Conservation (phyloP, 2,888 invertebrate genomes). For the Lithophane semibrunnea region DNA sequence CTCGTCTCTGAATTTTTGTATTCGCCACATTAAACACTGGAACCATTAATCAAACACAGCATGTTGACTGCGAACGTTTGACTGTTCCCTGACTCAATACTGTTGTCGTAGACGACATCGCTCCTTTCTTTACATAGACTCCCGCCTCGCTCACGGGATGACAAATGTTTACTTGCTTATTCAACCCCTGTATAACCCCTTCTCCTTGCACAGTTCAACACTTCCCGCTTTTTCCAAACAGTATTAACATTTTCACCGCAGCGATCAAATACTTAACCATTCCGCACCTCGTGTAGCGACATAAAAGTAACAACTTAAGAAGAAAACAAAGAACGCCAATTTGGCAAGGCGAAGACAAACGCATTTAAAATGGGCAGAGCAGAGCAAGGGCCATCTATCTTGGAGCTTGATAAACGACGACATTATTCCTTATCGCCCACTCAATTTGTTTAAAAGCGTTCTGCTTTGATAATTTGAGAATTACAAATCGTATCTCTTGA, state of each 20-base stretch:
- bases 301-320: conserved; percentile 82
- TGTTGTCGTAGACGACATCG: conserved; percentile 61
- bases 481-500: conserved; percentile 89
- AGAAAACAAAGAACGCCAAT: conserved; percentile 88
- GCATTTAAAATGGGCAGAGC: conserved; percentile 90
- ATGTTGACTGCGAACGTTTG: conserved; percentile 51
- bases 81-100: conserved; percentile 64
- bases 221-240: conserved; percentile 67
- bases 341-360: conserved; percentile 90
- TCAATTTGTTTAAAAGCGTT: conserved; percentile 91
- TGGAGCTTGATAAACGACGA: conserved; percentile 90
- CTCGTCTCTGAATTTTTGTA: conserved; percentile 49
- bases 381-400: conserved; percentile 89
- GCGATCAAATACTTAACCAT: conserved; percentile 71
- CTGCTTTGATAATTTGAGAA: conserved; percentile 90
- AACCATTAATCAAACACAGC: conserved; percentile 65
- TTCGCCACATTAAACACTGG: conserved; percentile 59
- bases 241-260: conserved; percentile 68
- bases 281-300: conserved; percentile 68
- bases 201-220: conserved; percentile 72
- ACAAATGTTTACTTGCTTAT: conserved; percentile 83
- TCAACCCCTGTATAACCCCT: conserved; percentile 77
- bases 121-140: conserved; percentile 72
- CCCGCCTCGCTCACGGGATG: conserved; percentile 77
- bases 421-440: conserved; percentile 91